Evolutionary conservation across 2,113 vertebrate species (phyloP), one percentile per base, ranked within the genome.

Genomic region (Phalacrocorax aristotelis): DNA sequence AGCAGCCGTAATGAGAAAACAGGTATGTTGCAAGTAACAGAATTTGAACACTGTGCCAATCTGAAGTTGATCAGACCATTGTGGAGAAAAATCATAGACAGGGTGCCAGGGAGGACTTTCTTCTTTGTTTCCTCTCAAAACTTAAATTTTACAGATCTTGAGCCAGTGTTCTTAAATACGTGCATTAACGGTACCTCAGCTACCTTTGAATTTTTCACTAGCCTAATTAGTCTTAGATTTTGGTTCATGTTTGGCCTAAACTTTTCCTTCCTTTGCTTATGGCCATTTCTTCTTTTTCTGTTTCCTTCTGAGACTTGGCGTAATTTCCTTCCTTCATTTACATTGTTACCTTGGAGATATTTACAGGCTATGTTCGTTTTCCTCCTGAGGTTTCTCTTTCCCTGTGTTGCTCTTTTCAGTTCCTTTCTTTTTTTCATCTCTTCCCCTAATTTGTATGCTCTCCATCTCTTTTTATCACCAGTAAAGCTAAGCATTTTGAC

Each of bases 301-400:
- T 90, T 94, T 74, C 95, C 75, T 96, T 94, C 75, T 64, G 90
- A 95, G 91, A 72, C 36, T 72, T 92, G n/a, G 34, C 13, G 32
- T 81, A 74, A 95, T 93, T 95, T 94, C 68, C 80, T 95, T 84
- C 74, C 84, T 95, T 92, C 80, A 75, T 96, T 93, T 96, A 77
- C 68, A 78, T 93, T 83, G 55, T 68, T 94, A 91, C 81, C 93
- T 97, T 94, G 86, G 96, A 97, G 95, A 71, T 89, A 87, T 93
- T 97, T 95, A 85, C 81, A 55, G 52, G 83, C 85, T 81, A 38
- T 78, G 90, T 58, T 96, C 68, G 26, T 93, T 91, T 92, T 91
- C 54, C 94, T 89, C 76, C 61, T 64, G 91, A 91, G 77, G 69
- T 77, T 94, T 94, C 34, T 79, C 36, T 96, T 86, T 95, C 89